phyloP scores from a whole-genome alignment of 1,140 invertebrate genomes.

The Nylanderia fulva region DNA sequence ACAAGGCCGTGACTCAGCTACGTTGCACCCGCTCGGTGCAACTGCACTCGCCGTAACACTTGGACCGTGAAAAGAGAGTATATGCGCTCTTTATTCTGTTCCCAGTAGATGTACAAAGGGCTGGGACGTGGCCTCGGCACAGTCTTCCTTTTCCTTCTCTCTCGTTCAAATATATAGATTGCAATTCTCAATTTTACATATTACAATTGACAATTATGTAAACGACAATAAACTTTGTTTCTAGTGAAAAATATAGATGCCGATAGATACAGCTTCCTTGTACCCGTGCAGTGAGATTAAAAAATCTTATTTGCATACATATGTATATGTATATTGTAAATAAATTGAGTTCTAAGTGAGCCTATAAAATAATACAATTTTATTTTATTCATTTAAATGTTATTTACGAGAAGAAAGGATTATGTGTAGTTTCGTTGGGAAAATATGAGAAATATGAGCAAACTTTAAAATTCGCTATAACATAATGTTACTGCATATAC shows the following conservation, averaged over 20 bases:
- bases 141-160: background rate
- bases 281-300: no score
- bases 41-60: constrained; percentile 44
- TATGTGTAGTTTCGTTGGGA: background rate
- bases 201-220: background rate
- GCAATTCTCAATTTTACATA: background rate
- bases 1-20: background rate
- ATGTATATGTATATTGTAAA: background rate
- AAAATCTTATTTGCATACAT: no score
- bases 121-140: background rate
- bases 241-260: no score
- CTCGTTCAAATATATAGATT: background rate
- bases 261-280: background rate
- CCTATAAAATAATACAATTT: no score
- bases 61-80: constrained; percentile 35
- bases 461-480: background rate
- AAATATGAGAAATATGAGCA: background rate
- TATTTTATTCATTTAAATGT: no score
- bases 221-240: background rate
- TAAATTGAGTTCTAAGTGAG: background rate
- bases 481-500: background rate
- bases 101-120: constrained; percentile 41
- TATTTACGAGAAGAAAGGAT: background rate
- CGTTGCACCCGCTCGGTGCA: constrained; percentile 6
- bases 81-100: constrained; percentile 4